Evolutionary conservation across 2,888 invertebrate genomes (phyloP).

Genomic region (Hartigia nigra): DNA sequence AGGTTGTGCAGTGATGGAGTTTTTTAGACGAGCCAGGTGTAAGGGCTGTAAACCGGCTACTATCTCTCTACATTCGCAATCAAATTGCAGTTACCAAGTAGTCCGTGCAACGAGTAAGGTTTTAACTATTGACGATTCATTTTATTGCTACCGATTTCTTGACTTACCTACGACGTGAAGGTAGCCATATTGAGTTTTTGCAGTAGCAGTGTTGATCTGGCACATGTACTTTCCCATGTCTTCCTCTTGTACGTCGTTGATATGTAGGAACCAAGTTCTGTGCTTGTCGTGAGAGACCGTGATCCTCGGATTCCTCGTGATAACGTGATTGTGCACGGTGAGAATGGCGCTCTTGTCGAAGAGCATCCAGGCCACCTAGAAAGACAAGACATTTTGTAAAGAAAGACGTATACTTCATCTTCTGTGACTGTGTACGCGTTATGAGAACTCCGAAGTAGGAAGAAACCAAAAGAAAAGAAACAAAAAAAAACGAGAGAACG

Average conservation of each 20-base stretch:
- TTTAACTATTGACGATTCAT: not conserved
- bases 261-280: slow-evolving; percentile 92
- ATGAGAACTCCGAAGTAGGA: not conserved
- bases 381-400: slow-evolving; percentile 39
- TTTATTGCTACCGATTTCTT: slow-evolving; percentile 2
- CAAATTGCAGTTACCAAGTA: not conserved
- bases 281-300: slow-evolving; percentile 93
- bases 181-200: slow-evolving; percentile 93
- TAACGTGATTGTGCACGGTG: slow-evolving; percentile 94
- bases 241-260: slow-evolving; percentile 90
- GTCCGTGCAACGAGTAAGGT: not conserved
- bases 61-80: not conserved
- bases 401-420: not conserved
- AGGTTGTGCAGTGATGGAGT: not conserved
- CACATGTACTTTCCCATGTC: slow-evolving; percentile 95
- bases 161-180: slow-evolving; percentile 90
- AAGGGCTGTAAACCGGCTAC: not conserved
- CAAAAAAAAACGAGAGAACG: not conserved
- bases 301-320: slow-evolving; percentile 91
- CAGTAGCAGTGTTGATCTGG: slow-evolving; percentile 92
- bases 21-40: not conserved
- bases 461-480: not conserved
- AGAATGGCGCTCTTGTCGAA: slow-evolving; percentile 93
- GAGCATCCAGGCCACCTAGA: slow-evolving; percentile 96
- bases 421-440: slow-evolving; percentile 6